Percentiles rank a stretch among this genome's conserved stretches.
phyloP scores from a whole-genome alignment of 64 coral and sea anemone species.

The Orbicella faveolata region DNA sequence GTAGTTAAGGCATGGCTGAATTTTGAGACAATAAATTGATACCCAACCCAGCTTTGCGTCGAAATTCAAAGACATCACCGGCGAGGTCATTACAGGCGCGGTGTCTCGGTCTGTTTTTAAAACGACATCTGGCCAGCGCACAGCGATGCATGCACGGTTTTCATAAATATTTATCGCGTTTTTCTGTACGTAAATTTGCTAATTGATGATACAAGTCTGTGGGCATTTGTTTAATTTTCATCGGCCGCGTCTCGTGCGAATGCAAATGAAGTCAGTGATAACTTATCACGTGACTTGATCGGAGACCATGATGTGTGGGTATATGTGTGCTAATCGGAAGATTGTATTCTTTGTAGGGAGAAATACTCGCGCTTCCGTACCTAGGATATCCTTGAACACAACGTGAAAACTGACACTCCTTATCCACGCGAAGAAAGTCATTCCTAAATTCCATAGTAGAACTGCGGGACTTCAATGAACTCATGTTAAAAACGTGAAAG shows the following conservation, averaged over 20 bases:
- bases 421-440: not conserved
- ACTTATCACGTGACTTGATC: slow-evolving; percentile 19
- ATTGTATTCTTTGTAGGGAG: slow-evolving; percentile 21
- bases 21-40: not conserved
- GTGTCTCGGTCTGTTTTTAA: not conserved
- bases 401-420: slow-evolving; percentile 19
- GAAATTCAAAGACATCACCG: not conserved
- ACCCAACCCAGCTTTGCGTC: not conserved
- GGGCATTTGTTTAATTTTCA: not conserved
- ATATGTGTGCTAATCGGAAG: not conserved
- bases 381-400: slow-evolving; percentile 7
- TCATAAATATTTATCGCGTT: not conserved
- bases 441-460: not conserved
- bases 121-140: not conserved
- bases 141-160: not conserved
- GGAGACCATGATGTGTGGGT: not conserved
- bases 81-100: not conserved
- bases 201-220: slow-evolving; percentile 13
- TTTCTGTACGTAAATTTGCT: slow-evolving; percentile 1
- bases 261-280: slow-evolving; percentile 33
- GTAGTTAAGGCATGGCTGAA: not conserved
- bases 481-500: slow-evolving; percentile 34
- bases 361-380: slow-evolving; percentile 37
- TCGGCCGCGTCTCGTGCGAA: not conserved
- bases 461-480: slow-evolving; percentile 3